phyloP scores from a whole-genome alignment of 2,888 invertebrate genomes.

The Clostera curtula region DNA sequence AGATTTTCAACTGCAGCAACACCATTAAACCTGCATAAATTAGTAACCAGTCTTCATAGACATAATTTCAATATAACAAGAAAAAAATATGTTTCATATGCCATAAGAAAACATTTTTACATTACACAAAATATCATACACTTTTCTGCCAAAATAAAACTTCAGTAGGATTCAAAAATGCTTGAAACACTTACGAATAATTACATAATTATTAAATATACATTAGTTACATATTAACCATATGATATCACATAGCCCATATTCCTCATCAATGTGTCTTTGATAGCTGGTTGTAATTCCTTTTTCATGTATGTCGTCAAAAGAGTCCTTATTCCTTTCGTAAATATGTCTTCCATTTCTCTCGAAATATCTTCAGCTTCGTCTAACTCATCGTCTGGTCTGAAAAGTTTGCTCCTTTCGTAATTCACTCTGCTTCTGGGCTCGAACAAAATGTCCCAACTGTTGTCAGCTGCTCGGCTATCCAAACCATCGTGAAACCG shows the following conservation, averaged over 20 bases:
- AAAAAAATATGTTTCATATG: too few species aligned
- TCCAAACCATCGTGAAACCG: constrained; percentile 32
- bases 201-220: too few species aligned
- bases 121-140: too few species aligned
- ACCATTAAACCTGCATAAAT: too few species aligned
- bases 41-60: too few species aligned
- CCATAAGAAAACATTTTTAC: too few species aligned
- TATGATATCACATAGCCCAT: constrained; percentile 92
- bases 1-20: too few species aligned
- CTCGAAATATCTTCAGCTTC: constrained; percentile 80
- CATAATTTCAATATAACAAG: too few species aligned
- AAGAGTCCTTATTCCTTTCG: constrained; percentile 87
- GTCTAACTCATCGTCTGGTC: constrained; percentile 71
- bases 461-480: constrained; percentile 40
- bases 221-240: constrained; percentile 60
- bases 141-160: too few species aligned
- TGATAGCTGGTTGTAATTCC: constrained; percentile 88
- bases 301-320: constrained; percentile 89
- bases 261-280: constrained; percentile 89
- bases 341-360: constrained; percentile 90
- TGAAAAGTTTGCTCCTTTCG: constrained; percentile 63
- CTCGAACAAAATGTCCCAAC: constrained; percentile 53
- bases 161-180: too few species aligned
- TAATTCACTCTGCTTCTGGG: constrained; percentile 51
- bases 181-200: too few species aligned